Evolutionary conservation across 2,797 vertebrate genomes (phyloP).

Genomic region (Macropus fuliginosus): DNA sequence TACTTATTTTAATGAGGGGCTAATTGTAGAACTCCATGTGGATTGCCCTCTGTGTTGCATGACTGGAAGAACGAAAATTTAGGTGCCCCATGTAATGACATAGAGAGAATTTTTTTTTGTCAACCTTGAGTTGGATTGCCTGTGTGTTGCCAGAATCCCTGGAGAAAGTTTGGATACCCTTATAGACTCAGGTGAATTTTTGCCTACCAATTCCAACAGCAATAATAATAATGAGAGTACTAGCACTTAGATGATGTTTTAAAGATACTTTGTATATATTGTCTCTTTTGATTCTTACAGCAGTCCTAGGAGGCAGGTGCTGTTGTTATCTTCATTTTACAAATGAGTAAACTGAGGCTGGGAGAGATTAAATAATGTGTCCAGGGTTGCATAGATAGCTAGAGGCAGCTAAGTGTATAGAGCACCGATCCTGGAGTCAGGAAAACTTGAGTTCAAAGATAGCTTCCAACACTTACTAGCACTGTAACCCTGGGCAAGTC

Average conservation of each 20-base stretch:
- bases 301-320: background rate
- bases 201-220: accelerated
- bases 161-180: background rate
- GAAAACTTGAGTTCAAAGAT: no score
- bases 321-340: background rate
- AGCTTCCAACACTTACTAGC: no score
- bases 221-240: background rate
- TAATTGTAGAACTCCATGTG: no score
- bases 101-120: background rate
- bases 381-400: background rate
- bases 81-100: no score
- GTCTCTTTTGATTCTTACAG: background rate
- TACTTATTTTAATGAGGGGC: no score
- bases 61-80: no score
- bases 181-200: background rate
- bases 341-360: background rate
- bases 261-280: background rate
- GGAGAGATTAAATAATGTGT: background rate
- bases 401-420: background rate
- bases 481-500: no score
- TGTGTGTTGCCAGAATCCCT: background rate
- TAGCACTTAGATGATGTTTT: background rate
- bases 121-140: background rate
- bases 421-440: no score
- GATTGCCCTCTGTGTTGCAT: no score